Conservation (phyloP, 2,113 vertebrate species). For the Bujurquina vittata region DNA sequence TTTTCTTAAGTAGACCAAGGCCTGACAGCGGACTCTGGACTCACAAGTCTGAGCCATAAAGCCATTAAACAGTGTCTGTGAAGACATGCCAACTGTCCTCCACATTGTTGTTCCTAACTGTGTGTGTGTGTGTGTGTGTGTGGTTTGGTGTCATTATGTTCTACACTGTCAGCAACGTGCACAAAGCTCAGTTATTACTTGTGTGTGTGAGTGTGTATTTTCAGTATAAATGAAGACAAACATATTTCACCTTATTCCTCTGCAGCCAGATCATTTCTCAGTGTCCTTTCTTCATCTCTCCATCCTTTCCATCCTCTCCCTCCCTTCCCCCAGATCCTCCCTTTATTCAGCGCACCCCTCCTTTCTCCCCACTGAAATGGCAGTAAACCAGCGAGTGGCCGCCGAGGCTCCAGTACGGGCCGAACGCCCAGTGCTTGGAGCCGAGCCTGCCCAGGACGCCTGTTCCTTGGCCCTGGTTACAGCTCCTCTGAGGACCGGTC, state of each 20-base stretch:
- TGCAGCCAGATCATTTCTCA: not conserved
- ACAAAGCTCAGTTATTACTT: constrained; percentile 19
- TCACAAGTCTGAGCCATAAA: constrained; percentile 19
- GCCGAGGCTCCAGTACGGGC: constrained; percentile 53
- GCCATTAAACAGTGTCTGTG: constrained; percentile 7
- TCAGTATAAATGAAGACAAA: not conserved
- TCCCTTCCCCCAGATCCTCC: not conserved
- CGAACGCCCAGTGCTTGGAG: constrained; percentile 61
- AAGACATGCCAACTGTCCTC: not conserved
- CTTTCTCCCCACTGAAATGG: constrained; percentile 35
- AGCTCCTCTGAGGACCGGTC: constrained; percentile 53
- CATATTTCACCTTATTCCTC: not conserved
- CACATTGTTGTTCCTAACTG: not conserved
- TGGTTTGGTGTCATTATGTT: constrained; percentile 5
- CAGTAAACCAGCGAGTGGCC: constrained; percentile 55
- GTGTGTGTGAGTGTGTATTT: not conserved
- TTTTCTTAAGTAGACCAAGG: not conserved
- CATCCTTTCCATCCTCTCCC: not conserved
- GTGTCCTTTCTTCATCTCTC: constrained; percentile 3
- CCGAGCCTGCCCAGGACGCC: constrained; percentile 49
- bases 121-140: not conserved
- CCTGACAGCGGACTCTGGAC: constrained; percentile 53
- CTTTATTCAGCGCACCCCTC: not conserved
- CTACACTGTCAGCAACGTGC: constrained; percentile 27
- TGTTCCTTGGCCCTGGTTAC: constrained; percentile 48